Evolutionary conservation across 2,113 vertebrate species (phyloP), one percentile per base, ranked within the genome.

Genomic region (Hoplias malabaricus): DNA sequence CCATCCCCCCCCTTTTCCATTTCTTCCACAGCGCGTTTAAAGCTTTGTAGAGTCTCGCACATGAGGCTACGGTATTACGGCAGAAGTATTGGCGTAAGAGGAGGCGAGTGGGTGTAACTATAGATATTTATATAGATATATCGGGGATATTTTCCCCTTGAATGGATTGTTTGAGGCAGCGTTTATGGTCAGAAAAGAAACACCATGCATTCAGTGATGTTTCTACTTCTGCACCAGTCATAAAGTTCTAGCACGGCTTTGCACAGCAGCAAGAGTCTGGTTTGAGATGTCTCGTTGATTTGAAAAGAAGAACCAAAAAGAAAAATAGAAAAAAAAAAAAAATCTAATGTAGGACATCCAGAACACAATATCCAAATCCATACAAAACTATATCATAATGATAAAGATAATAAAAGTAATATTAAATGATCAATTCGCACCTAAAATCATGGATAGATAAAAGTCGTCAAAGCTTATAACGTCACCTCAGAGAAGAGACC

Each of bases 381-480:
- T 69, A 80, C 40, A 83, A 83, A 83, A 77, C 36, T 59, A 63
- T 71, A 56, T 40, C n/a, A 69, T 67, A 48, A 71, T n/a, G 40
- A 62, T n/a, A 68, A 61, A 67, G 31, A 62, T 34, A 19, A 72
- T 66, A 72, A 66, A 69, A 59, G 66, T 57, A 69, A 65, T 33
- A 66, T 40, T 56, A 25, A 14, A 73, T 50, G 50, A 42, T 50
- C 21, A 69, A 75, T 71, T 71, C 21, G 59, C 56, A 75, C 61
- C 66, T 71, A 67, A 67, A 68, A 36, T 83, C 57, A 77, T 56
- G 62, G 19, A 75, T 74, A 73, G 40, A 85, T 77, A 77, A 42
- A 66, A 53, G 74, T 78, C 21, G 4, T 83, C 77, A 80, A 87
- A 91, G 89, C 89, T 87, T 87, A 86, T 89, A 61, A 56, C 81